phyloP scores from a whole-genome alignment of 1,140 invertebrate species.

The Atta colombica region DNA sequence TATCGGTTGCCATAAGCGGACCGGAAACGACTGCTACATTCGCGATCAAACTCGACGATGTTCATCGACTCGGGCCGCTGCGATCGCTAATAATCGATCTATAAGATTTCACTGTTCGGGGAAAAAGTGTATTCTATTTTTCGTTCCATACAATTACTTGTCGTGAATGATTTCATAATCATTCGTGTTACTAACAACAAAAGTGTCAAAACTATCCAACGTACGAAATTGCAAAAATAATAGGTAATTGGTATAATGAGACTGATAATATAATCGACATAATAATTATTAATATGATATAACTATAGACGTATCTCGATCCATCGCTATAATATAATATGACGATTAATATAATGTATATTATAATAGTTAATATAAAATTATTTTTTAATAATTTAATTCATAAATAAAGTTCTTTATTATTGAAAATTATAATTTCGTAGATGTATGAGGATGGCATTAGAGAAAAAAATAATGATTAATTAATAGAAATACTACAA shows the following conservation, averaged over 20 bases:
- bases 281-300: not conserved
- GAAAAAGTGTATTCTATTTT: slow-evolving; percentile 8
- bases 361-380: not conserved
- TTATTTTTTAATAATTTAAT: not conserved
- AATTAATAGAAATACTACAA: not conserved
- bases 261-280: not conserved
- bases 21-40: slow-evolving; percentile 30
- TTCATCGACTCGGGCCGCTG: slow-evolving; percentile 12
- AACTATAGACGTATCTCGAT: not conserved
- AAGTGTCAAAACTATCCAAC: not conserved
- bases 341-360: not conserved
- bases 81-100: slow-evolving; percentile 34
- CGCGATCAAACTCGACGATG: slow-evolving; percentile 39
- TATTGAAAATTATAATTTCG: not conserved
- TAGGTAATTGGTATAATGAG: not conserved
- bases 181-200: not conserved
- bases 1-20: slow-evolving; percentile 52
- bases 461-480: not conserved
- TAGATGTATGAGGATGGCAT: not conserved
- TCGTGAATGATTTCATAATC: not conserved
- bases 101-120: slow-evolving; percentile 27
- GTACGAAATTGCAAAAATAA: not conserved
- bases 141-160: slow-evolving; percentile 5
- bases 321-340: not conserved
- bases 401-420: not conserved